These are phyloP conservation scores for Leucozona laternaria DNA, from an alignment of 2,888 invertebrate species.

Conservation along the genomic window DNA sequence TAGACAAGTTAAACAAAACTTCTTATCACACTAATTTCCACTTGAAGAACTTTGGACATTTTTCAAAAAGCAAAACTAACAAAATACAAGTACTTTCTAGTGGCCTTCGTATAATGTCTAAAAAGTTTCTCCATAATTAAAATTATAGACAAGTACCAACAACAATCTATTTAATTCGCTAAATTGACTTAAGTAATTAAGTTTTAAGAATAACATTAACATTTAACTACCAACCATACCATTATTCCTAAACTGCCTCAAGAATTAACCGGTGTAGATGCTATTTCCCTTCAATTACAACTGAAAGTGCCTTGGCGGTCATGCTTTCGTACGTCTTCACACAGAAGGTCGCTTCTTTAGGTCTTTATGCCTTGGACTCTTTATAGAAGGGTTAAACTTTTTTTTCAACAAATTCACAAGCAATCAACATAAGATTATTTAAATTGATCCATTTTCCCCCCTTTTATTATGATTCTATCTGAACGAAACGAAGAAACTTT, in stretches of 20 bases:
- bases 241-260: constrained; percentile 54
- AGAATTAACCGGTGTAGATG: constrained; percentile 40
- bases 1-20: background rate
- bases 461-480: constrained; percentile 36
- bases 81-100: background rate
- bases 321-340: constrained; percentile 1
- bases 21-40: background rate
- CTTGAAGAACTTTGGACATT: background rate
- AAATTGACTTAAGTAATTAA: constrained; percentile 70
- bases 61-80: background rate
- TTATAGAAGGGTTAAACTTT: constrained; percentile 42
- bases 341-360: background rate
- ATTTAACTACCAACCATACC: constrained; percentile 55
- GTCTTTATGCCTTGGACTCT: background rate
- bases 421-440: constrained; percentile 72
- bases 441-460: constrained; percentile 60
- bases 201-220: constrained; percentile 57
- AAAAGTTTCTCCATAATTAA: constrained; percentile 37
- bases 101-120: constrained; percentile 15
- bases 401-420: constrained; percentile 65
- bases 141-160: constrained; percentile 32
- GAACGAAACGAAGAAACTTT: constrained; percentile 34
- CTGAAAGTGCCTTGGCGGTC: background rate
- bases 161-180: constrained; percentile 60
- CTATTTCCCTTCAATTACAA: constrained; percentile 45